Evolutionary conservation across 2,797 vertebrate genomes (phyloP).

Genomic region (Paguma larvata): DNA sequence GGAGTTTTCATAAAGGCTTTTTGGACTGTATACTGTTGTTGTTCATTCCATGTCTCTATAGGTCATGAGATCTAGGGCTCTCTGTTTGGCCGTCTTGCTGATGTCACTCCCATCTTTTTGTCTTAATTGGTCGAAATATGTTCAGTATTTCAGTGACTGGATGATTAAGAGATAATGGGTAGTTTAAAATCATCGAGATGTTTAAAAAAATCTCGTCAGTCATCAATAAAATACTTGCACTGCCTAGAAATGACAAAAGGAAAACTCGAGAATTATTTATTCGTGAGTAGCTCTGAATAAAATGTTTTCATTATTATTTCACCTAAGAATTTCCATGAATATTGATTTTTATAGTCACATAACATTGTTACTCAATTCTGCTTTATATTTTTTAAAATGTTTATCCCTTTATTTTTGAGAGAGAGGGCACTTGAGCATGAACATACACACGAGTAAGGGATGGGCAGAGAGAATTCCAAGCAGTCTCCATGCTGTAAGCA

Average conservation of each 20-base stretch:
- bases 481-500: no score
- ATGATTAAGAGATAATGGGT: background rate
- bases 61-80: background rate
- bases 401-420: no score
- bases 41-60: background rate
- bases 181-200: background rate
- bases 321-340: background rate
- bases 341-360: background rate
- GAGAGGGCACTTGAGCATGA: no score
- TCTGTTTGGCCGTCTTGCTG: background rate
- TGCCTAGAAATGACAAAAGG: background rate
- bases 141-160: background rate
- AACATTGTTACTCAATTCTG: background rate
- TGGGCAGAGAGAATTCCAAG: no score
- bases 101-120: background rate
- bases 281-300: background rate
- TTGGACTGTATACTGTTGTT: background rate
- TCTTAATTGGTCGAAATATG: background rate
- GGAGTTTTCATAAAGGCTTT: background rate
- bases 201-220: background rate
- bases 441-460: no score
- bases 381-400: background rate
- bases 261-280: slow-evolving; percentile 16
- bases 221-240: background rate
- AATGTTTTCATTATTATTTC: slow-evolving; percentile 1